phyloP scores from a whole-genome alignment of 2,113 vertebrate genomes.

The Chaetura pelagica region DNA sequence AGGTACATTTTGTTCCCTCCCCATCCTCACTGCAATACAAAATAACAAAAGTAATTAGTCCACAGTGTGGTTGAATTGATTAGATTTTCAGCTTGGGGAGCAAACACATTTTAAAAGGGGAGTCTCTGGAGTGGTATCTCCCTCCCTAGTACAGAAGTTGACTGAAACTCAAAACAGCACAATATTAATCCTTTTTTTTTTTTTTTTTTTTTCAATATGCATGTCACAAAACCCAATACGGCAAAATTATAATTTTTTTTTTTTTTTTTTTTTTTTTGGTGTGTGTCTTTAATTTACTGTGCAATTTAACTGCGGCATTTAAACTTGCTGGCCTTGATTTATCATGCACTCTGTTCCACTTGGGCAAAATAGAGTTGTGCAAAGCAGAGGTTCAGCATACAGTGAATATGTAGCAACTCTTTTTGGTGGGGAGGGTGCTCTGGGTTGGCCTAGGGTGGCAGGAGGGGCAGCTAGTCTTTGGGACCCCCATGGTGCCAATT shows the following conservation, averaged over 20 bases:
- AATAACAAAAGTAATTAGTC: conserved; percentile 71
- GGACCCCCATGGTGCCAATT: rapidly evolving
- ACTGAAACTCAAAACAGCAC: neutral
- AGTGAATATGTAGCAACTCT: neutral
- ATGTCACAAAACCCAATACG: neutral
- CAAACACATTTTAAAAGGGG: conserved; percentile 52
- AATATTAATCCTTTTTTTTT: neutral
- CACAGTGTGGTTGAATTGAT: conserved; percentile 68
- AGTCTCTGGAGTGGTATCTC: neutral
- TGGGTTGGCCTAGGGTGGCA: neutral
- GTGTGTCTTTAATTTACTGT: conserved; percentile 8
- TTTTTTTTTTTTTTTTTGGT: neutral
- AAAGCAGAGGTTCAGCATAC: neutral
- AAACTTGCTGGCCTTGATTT: neutral
- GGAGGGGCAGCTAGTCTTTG: neutral
- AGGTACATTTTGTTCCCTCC: neutral
- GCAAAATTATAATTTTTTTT: neutral
- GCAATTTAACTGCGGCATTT: neutral
- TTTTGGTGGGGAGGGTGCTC: neutral
- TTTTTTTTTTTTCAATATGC: neutral
- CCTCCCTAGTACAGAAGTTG: neutral
- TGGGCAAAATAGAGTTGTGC: neutral
- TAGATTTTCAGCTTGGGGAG: conserved; percentile 73
- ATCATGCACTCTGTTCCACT: neutral
- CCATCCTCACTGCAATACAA: conserved; percentile 5